phyloP scores from a whole-genome alignment of 2,113 vertebrate species.

The Phaethon lepturus region DNA sequence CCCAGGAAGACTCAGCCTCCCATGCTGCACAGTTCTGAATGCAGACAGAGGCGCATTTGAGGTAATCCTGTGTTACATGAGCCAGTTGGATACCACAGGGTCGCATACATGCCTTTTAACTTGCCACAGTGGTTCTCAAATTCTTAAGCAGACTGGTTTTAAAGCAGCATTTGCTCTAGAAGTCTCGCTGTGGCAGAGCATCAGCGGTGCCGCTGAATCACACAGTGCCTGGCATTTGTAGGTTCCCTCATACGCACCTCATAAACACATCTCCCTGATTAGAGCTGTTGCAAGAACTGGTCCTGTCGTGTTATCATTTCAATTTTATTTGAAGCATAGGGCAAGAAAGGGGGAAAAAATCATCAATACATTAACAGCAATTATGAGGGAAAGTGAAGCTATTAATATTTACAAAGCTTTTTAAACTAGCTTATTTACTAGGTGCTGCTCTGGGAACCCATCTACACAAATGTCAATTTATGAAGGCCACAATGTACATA shows the following conservation, averaged over 20 bases:
- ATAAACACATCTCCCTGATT: background rate
- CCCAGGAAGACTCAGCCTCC: background rate
- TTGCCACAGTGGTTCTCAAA: background rate
- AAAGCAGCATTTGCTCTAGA: background rate
- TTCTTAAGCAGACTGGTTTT: background rate
- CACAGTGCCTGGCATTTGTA: background rate
- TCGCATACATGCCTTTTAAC: background rate
- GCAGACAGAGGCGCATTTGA: background rate
- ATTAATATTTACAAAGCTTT: background rate
- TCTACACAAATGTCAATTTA: background rate
- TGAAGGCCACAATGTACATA: background rate
- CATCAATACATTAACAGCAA: background rate
- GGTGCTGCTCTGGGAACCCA: background rate
- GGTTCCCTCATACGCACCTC: fast-evolving
- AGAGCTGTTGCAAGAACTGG: background rate
- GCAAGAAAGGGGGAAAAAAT: background rate
- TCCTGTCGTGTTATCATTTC: background rate
- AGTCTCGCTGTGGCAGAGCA: background rate
- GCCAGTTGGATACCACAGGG: background rate
- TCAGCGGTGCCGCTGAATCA: background rate
- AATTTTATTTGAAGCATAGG: background rate
- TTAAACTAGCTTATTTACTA: background rate
- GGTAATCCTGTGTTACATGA: background rate
- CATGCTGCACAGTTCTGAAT: background rate
- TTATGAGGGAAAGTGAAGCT: background rate